Evolutionary conservation across 2,797 vertebrate genomes (phyloP).

Genomic region (Mastacembelus armatus): DNA sequence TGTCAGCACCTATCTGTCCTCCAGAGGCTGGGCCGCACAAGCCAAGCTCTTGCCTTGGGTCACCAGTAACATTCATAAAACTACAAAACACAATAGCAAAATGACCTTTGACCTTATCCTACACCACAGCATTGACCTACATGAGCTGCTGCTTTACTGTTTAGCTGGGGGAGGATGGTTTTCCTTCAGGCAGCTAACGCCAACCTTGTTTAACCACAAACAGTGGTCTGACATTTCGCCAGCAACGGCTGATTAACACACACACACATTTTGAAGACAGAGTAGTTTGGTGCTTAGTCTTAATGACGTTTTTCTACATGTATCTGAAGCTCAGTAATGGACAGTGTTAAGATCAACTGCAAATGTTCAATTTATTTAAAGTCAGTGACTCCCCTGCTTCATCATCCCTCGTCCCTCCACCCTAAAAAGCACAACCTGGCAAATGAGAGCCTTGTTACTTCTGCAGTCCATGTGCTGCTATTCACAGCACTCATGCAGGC

Average conservation of each 20-base stretch:
- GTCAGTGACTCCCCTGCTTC: not conserved
- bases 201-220: slow-evolving; percentile 50
- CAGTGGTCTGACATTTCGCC: slow-evolving; percentile 47
- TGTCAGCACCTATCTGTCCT: slow-evolving; percentile 68
- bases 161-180: slow-evolving; percentile 39
- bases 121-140: slow-evolving; percentile 23
- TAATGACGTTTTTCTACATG: slow-evolving; percentile 14
- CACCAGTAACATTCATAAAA: slow-evolving; percentile 69
- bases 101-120: slow-evolving; percentile 64
- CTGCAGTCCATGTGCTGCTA: slow-evolving; percentile 36
- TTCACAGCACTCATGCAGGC: slow-evolving; percentile 16
- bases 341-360: not conserved
- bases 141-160: slow-evolving; percentile 34
- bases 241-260: slow-evolving; percentile 32
- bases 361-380: slow-evolving; percentile 8
- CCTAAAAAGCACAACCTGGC: slow-evolving; percentile 29
- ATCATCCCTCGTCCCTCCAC: not conserved
- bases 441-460: slow-evolving; percentile 25
- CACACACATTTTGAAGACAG: slow-evolving; percentile 11
- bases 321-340: not conserved
- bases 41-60: slow-evolving; percentile 58
- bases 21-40: slow-evolving; percentile 40
- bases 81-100: slow-evolving; percentile 36
- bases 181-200: slow-evolving; percentile 43
- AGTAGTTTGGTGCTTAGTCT: not conserved